Evolutionary conservation across 2,797 vertebrate species (phyloP), one percentile per base, ranked within the genome.

Genomic region (Sus cebifrons): DNA sequence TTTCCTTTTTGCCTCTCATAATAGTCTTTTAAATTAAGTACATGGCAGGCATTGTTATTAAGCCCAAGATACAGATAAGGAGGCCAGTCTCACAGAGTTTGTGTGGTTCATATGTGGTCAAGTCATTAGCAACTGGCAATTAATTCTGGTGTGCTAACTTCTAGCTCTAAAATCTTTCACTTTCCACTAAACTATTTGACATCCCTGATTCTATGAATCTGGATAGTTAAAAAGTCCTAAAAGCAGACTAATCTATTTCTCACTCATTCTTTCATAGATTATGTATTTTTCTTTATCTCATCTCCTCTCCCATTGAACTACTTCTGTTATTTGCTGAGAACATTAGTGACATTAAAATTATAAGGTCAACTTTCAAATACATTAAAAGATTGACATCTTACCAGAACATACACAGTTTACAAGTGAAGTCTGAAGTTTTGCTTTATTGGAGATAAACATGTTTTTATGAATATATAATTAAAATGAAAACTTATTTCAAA

Each of bases 331-430:
- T 78, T 94, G n/a, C 44, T 68, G 32, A 29, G 62, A 77, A 94
- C 86, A 58, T 56, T 79, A 89, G 83, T 0, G 23, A 65, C 52
- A 64, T 13, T 83, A 71, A 75, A 75, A 92, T 89, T 44, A 29
- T 89, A 75, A 94, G 64, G 65, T 88, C 78, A 93, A 67, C n/a
- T 93, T 96, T 79, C 29, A 94, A 68, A 86, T 74, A 29, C 49
- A 44, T 40, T 86, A 93, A 83, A 94, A 93, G 58, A 40, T 54
- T 94, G 70, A 74, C 14, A 60, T 86, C 78, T 96, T 84, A 87
- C 7, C 20, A 68, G 90, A 94, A 44, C 6, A 64, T 36, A n/a
- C 12, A 92, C 68, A 81, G 81, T 68, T 94, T 90, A 62, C 1
- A 65, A 92, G 8, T 20, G 52, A 90, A 52, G 11, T 74, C 15